Base-by-base conservation (phyloP, 2,113 vertebrate species). In the Dicrurus megarhynchus region DNA sequence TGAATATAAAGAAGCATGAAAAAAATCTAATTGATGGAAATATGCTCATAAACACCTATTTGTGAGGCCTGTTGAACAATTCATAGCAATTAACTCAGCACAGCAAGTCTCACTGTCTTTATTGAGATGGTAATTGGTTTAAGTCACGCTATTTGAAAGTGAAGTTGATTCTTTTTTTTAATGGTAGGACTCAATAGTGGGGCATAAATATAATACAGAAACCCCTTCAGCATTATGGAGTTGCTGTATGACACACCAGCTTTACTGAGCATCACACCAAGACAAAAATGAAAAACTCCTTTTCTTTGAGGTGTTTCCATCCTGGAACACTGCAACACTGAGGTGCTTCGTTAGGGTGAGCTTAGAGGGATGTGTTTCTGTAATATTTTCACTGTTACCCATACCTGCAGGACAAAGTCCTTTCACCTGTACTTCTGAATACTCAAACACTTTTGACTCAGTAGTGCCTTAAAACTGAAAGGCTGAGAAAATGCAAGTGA, bases 51-150 rank as follows among this genome's bases (percentile, higher is more conserved):
- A 95, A 88, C 65, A 68, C n/a, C 60, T 90, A 88, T 82, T 95
- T 91, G 53, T 59, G 80, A 95, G 89, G 89, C 49, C 67, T 82
- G 61, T 30, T 90, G 42, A 95, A 91, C 76, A 89, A 81, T 75
- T 74, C 28, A 9, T 49, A 75, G 94, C 84, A 95, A 96, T 88
- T 95, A 89, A 91, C 68, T 89, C 44, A 64, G 57, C 67, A 67
- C 46, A 95, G 75, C 44, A 88, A 78, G 53, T 52, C 85, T 95
- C 35, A 32, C 52, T 56, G 32, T 69, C 74, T 73, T 90, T 74
- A 81, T 47, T 89, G 82, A 94, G 71, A 92, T 67, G 53, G 32
- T 90, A 95, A 95, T 88, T 42, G 10, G 46, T 71, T 12, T 44
- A 92, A 76, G 60, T 80, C 71, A 74, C 14, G 37, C 7, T 44